Evolutionary conservation across 2,113 vertebrate genomes (phyloP).

Genomic region (Xenus cinereus): DNA sequence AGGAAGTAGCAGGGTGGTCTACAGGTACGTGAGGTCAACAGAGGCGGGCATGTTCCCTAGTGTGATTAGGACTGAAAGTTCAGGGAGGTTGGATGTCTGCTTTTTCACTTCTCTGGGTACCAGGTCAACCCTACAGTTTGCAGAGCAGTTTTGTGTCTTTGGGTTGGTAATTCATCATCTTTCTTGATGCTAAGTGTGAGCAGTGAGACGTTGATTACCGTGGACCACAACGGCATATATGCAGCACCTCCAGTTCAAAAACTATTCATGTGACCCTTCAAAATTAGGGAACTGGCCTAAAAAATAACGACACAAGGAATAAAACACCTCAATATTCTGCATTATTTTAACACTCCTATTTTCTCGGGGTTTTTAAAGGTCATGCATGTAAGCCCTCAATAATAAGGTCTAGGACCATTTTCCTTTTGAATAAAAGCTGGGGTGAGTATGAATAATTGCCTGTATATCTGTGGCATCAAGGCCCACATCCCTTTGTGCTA

Average conservation of each 20-base stretch:
- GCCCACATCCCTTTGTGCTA: neutral
- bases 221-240: neutral
- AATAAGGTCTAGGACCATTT: neutral
- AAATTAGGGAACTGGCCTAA: neutral
- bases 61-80: neutral
- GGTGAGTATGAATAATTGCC: neutral
- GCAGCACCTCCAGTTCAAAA: neutral
- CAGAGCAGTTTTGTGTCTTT: neutral
- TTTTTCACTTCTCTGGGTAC: neutral
- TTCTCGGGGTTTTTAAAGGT: neutral
- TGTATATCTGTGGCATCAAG: neutral
- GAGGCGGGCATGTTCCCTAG: neutral
- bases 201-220: rapidly evolving
- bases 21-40: neutral
- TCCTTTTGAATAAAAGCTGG: neutral
- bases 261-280: neutral
- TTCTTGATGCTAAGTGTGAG: neutral
- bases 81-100: neutral
- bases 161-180: neutral
- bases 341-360: neutral
- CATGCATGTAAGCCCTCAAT: neutral
- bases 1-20: neutral
- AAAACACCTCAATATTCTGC: neutral
- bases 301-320: neutral
- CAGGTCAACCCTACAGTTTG: neutral